These are phyloP conservation scores for Corythornis cristatus DNA, from an alignment of 2,113 vertebrate species.

Conservation along the genomic window DNA sequence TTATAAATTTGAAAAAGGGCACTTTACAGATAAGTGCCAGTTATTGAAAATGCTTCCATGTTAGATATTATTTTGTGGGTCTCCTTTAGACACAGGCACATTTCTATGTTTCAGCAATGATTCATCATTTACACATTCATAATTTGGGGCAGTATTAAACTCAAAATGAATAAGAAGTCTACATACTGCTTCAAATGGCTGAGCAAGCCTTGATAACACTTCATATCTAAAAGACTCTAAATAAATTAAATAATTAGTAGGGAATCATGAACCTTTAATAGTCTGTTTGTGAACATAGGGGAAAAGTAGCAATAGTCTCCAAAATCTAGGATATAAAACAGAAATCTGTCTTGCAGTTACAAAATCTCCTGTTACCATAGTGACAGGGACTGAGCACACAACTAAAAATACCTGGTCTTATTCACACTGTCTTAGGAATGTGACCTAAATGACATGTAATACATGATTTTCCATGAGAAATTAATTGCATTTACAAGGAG, in stretches of 20 bases:
- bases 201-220: not conserved
- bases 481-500: conserved; percentile 30
- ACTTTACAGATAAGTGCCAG: conserved; percentile 31
- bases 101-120: not conserved
- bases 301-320: conserved; percentile 29
- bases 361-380: conserved; percentile 73
- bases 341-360: conserved; percentile 56
- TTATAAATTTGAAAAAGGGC: not conserved
- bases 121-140: not conserved
- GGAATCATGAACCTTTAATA: not conserved
- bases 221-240: not conserved
- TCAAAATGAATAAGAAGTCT: not conserved
- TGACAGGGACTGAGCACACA: conserved; percentile 41
- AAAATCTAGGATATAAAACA: conserved; percentile 49
- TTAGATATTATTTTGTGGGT: conserved; percentile 10
- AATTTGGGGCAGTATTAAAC: conserved; percentile 10
- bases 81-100: conserved; percentile 16
- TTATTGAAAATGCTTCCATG: not conserved
- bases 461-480: conserved; percentile 6
- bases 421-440: conserved; percentile 63
- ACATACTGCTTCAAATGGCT: not conserved
- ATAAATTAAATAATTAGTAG: conserved; percentile 27
- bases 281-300: not conserved
- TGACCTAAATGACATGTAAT: conserved; percentile 56
- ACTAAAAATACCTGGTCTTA: conserved; percentile 74